Conservation (phyloP, 2,113 vertebrate genomes). For the Periophthalmus modestus region DNA sequence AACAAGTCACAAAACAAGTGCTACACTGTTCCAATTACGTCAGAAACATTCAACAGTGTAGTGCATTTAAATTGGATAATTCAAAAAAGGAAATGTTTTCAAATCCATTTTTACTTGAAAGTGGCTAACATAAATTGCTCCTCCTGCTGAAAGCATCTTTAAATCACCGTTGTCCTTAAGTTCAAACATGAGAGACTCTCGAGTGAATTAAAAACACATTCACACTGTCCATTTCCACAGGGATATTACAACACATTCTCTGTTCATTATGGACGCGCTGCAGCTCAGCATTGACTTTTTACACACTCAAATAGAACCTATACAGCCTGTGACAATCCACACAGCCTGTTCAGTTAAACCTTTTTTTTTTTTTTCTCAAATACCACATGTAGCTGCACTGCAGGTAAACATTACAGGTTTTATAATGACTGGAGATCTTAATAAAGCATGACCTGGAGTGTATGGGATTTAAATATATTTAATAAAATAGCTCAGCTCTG, state of each 20-base stretch:
- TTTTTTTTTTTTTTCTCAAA: neutral
- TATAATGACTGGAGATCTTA: slow-evolving; percentile 36
- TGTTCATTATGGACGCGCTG: slow-evolving; percentile 36
- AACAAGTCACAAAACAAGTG: slow-evolving; percentile 21
- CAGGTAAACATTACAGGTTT: slow-evolving; percentile 7
- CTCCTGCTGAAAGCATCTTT: too few species aligned
- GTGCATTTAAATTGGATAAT: too few species aligned
- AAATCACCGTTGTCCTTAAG: slow-evolving; percentile 52
- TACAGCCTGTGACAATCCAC: neutral
- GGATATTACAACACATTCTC: slow-evolving; percentile 42
- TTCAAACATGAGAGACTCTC: slow-evolving; percentile 32
- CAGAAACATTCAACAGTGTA: too few species aligned
- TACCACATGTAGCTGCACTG: slow-evolving; percentile 31
- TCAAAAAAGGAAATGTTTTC: neutral
- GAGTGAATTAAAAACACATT: slow-evolving; percentile 49
- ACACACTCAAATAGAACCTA: too few species aligned
- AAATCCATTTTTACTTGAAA: too few species aligned
- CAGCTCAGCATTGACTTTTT: slow-evolving; percentile 25
- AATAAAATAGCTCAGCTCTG: too few species aligned
- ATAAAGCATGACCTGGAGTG: too few species aligned
- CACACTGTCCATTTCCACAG: slow-evolving; percentile 27
- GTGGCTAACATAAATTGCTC: too few species aligned
- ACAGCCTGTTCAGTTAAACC: neutral
- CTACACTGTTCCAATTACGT: too few species aligned
- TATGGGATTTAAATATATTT: too few species aligned